These are phyloP conservation scores for Rhyacophila brunnea DNA, from an alignment of 1,140 invertebrate species.

Conservation along the genomic window DNA sequence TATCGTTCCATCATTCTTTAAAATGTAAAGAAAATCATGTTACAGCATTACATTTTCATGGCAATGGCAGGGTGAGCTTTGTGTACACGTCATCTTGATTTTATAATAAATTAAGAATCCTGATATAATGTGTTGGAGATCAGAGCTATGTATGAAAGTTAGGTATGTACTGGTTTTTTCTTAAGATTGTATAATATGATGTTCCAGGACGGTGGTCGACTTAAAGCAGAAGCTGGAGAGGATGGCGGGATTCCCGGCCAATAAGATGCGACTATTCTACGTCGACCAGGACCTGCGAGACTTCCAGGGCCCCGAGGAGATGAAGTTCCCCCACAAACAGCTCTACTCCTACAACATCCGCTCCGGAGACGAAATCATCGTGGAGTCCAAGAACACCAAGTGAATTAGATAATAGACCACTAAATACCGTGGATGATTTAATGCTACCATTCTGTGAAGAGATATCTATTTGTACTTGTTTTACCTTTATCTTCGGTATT, in stretches of 20 bases:
- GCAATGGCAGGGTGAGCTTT: too few relatives aligned
- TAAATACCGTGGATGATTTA: background rate
- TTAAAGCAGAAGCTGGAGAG: conserved; percentile 77
- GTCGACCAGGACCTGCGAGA: conserved; percentile 73
- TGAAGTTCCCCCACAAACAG: conserved; percentile 83
- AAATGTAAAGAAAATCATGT: too few relatives aligned
- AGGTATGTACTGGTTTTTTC: too few relatives aligned
- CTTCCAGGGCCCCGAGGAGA: conserved; percentile 79
- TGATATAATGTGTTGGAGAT: too few relatives aligned
- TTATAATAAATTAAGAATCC: too few relatives aligned
- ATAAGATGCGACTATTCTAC: conserved; percentile 84
- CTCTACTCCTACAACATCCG: conserved; percentile 89
- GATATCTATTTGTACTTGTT: too few relatives aligned
- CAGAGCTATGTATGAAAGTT: too few relatives aligned
- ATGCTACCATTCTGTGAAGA: too few relatives aligned
- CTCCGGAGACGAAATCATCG: conserved; percentile 88
- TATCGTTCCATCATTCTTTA: too few relatives aligned
- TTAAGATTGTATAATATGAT: background rate
- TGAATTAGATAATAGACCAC: background rate
- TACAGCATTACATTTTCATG: too few relatives aligned
- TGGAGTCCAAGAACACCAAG: conserved; percentile 65
- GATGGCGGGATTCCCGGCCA: conserved; percentile 74
- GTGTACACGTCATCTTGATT: too few relatives aligned
- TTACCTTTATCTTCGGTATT: too few relatives aligned
- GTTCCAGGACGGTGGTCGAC: conserved; percentile 67